phyloP scores from a whole-genome alignment of 1,140 invertebrate species.

The Leptinotarsa undecemlineata region DNA sequence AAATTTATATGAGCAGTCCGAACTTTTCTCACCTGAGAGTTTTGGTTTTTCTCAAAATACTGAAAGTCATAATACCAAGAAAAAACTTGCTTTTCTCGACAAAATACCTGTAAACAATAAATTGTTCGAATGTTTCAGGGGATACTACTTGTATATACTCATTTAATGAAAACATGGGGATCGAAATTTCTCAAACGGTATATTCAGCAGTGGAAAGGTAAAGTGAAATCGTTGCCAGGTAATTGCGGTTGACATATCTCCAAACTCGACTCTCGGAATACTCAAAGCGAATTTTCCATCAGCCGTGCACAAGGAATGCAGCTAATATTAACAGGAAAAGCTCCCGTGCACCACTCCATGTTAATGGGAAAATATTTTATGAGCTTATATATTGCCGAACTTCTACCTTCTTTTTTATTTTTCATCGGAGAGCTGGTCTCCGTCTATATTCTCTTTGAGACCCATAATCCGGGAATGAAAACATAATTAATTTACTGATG shows the following conservation, averaged over 20 bases:
- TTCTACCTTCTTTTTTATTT: background rate
- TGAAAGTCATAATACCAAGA: no score
- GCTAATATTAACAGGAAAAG: background rate
- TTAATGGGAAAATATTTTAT: conserved; percentile 3
- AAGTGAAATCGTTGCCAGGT: background rate
- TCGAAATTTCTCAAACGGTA: background rate
- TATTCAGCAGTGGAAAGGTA: background rate
- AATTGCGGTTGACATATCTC: conserved; percentile 5
- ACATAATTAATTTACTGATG: no score
- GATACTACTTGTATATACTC: no score
- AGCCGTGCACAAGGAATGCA: background rate
- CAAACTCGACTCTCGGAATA: background rate
- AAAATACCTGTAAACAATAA: no score
- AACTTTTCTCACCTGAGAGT: no score
- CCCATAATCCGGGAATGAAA: background rate
- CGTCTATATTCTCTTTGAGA: background rate
- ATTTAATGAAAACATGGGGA: background rate
- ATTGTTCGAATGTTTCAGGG: no score
- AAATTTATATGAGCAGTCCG: no score
- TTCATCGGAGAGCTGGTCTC: background rate
- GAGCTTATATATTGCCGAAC: conserved; percentile 2
- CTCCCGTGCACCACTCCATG: background rate
- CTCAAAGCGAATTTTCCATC: background rate
- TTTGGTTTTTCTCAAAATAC: no score
- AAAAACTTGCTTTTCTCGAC: no score